These are phyloP conservation scores for Etheostoma nigrum DNA, from an alignment of 2,797 vertebrate genomes.

Conservation along the genomic window DNA sequence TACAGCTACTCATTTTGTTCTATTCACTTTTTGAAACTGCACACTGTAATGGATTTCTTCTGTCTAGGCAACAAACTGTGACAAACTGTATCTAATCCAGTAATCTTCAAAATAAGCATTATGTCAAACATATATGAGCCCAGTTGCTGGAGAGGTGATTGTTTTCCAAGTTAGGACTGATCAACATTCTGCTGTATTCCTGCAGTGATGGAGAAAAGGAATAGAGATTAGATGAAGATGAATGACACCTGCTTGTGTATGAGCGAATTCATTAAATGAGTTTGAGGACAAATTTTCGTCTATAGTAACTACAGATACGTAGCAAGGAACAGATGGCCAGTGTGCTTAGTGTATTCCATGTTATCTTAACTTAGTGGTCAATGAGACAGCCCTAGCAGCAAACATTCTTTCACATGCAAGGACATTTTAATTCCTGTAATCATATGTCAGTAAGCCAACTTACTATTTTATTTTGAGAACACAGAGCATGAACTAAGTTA, in stretches of 20 bases:
- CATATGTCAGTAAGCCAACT: conserved; percentile 10
- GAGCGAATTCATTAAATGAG: neutral
- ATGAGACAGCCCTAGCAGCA: conserved; percentile 50
- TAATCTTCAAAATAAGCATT: conserved; percentile 4
- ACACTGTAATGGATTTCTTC: neutral
- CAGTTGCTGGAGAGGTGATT: neutral
- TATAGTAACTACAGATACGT: conserved; percentile 1
- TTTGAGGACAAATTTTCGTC: conserved; percentile 9
- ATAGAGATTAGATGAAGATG: neutral
- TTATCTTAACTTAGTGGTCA: conserved; percentile 68
- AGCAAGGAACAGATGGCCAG: neutral
- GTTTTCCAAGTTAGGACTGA: neutral
- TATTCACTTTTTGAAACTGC: neutral
- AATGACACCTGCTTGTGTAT: conserved; percentile 5
- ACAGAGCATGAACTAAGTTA: neutral
- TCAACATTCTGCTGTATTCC: conserved; percentile 2
- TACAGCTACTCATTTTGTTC: neutral
- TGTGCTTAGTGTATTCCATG: conserved; percentile 40
- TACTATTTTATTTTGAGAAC: neutral
- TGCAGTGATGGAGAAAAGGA: neutral
- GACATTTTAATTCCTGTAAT: conserved; percentile 10
- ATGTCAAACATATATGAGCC: neutral
- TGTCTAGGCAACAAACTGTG: neutral
- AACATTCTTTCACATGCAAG: conserved; percentile 6
- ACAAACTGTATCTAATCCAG: neutral